phyloP scores from a whole-genome alignment of 2,888 invertebrate species.

The Nomada fabriciana region DNA sequence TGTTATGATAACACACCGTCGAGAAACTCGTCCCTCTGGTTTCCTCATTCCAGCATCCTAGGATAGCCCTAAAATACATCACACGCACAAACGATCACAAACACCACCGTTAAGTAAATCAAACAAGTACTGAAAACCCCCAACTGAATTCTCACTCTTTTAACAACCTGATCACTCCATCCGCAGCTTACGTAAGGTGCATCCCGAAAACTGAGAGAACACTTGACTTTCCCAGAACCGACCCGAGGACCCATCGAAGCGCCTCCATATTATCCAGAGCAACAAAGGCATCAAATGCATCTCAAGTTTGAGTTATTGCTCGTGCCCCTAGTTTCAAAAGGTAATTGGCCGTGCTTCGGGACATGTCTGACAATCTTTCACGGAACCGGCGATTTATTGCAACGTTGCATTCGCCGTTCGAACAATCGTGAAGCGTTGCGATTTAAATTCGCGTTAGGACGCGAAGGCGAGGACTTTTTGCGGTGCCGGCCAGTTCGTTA shows the following conservation, averaged over 20 bases:
- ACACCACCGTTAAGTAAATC: background rate
- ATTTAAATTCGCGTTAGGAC: slow-evolving; percentile 48
- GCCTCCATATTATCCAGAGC: no score
- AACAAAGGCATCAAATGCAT: slow-evolving; percentile 8
- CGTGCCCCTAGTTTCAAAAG: slow-evolving; percentile 4
- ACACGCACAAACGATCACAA: background rate
- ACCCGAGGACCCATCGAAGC: background rate
- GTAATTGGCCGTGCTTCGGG: slow-evolving; percentile 19
- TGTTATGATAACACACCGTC: no score
- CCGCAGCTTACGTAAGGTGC: no score
- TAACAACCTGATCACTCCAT: no score
- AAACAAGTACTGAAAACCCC: background rate
- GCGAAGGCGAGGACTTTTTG: slow-evolving; percentile 35
- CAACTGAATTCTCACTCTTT: background rate
- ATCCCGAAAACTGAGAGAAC: no score
- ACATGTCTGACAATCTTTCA: slow-evolving; percentile 18
- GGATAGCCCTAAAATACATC: no score
- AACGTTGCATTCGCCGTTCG: slow-evolving; percentile 4
- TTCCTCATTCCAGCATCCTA: no score
- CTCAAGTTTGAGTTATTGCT: slow-evolving; percentile 1
- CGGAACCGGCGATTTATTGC: slow-evolving; percentile 29
- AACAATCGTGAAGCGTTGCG: slow-evolving; percentile 20
- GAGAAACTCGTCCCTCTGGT: no score
- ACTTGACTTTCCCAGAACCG: background rate
- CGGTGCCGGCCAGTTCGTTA: slow-evolving; percentile 45